Base-by-base conservation (phyloP, 2,113 vertebrate genomes). In the Helogale parvula region DNA sequence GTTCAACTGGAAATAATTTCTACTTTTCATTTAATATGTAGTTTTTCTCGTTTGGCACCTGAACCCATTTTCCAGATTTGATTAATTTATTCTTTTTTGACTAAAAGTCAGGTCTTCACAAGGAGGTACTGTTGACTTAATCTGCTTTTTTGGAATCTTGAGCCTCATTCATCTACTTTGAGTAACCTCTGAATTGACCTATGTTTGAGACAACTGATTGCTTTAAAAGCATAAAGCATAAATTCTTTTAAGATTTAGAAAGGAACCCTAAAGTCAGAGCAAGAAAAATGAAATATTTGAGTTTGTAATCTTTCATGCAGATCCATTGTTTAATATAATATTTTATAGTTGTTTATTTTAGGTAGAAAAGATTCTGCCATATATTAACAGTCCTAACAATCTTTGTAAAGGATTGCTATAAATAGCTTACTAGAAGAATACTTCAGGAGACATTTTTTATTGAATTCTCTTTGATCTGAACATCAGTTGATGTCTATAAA, bases 371-470 rank as follows among this genome's bases (percentile, higher is more conserved):
- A 14, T 54, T 60, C n/a, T 97, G 71, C 72, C 19, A 63, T 71
- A 16, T 12, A 35, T 96, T 14, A 13, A 81, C 27, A 97, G 41
- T 82, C 29, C 52, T 82, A 88, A 35, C 3, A 72, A 68, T 95
- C 93, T 94, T 96, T 94, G 35, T 82, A 41, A 31, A 50, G 45
- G 10, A 33, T 50, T 84, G 19, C 33, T 93, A 68, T 93, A 95
- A 96, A 94, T 97, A 96, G 45, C 52, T 65, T 88, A 82, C 35
- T 86, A 50, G 93, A 76, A 96, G 54, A 85, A 82, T 89, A 65
- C 29, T 16, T 47, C 1, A 84, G 8, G 76, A 77, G 47, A 47
- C 14, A 33, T 68, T 68, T 66, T 25, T 47, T 5, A 87, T 74
- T 95, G 29, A 54, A 90, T 57, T 96, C 0, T 74, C 27, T 96